Conservation (phyloP, 92 coral and sea anemone species). For the Heteractis magnifica region DNA sequence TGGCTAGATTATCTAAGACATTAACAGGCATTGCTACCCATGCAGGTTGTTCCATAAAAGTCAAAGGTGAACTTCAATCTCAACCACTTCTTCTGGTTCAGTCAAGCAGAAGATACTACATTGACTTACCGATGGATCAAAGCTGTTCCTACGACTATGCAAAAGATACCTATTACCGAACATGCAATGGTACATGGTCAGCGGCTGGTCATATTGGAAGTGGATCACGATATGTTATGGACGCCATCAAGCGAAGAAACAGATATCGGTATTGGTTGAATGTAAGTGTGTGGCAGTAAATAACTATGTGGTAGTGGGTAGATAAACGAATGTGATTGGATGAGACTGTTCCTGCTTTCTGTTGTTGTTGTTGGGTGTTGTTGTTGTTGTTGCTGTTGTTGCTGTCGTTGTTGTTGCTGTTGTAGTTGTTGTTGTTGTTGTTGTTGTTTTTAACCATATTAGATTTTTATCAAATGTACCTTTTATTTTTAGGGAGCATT, state of each 20-base stretch:
- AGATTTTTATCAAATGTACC: too few relatives aligned
- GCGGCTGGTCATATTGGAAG: conserved; percentile 17
- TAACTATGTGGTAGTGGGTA: not conserved
- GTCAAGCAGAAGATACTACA: not conserved
- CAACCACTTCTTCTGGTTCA: not conserved
- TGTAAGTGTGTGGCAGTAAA: not conserved
- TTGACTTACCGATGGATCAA: not conserved
- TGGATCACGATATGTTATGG: conserved; percentile 7
- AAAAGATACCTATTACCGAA: conserved; percentile 9
- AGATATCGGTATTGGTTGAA: conserved; percentile 23
- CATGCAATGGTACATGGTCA: conserved; percentile 23
- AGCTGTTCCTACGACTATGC: conserved; percentile 4
- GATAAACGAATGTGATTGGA: not conserved
- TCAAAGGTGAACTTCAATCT: not conserved
- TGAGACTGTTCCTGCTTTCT: too few relatives aligned
- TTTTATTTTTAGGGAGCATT: too few relatives aligned
- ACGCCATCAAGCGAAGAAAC: not conserved
- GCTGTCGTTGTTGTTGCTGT: too few relatives aligned
- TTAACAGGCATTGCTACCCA: not conserved
- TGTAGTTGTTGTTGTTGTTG: too few relatives aligned
- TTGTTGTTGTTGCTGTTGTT: too few relatives aligned
- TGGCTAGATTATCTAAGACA: too few relatives aligned
- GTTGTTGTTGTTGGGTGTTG: too few relatives aligned
- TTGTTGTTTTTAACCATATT: too few relatives aligned
- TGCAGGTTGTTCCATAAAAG: not conserved